A percentile compares a stretch with the other conserved stretches of the same genome.
Conservation (phyloP, 2,797 vertebrate species). For the Microctenopoma steveboyesi region DNA sequence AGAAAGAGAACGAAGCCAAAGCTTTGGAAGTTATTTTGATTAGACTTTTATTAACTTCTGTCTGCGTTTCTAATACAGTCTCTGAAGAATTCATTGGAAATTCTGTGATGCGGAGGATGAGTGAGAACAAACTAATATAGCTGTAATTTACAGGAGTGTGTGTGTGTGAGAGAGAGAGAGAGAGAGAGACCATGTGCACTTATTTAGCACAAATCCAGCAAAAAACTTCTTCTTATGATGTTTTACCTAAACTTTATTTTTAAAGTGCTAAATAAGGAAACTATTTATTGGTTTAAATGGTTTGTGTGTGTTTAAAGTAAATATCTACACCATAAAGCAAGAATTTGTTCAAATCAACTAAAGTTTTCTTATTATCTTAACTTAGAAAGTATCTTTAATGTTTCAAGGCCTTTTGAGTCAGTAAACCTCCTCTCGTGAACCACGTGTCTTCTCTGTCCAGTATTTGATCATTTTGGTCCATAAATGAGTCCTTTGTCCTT, state of each 20-base stretch:
- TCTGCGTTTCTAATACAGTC: constrained; percentile 66
- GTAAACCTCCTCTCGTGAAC: no score
- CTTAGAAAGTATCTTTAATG: no score
- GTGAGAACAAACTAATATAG: constrained; percentile 55
- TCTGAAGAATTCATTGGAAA: constrained; percentile 76
- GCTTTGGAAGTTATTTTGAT: constrained; percentile 85
- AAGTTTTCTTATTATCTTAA: no score
- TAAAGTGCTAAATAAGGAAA: background rate
- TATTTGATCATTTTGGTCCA: no score
- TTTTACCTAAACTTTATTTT: constrained; percentile 11
- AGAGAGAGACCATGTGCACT: background rate
- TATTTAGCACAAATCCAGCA: constrained; percentile 18
- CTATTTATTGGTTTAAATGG: background rate
- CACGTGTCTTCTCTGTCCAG: no score
- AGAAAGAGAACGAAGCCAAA: constrained; percentile 78
- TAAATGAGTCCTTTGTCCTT: no score
- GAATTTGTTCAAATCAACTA: no score
- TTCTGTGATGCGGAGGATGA: constrained; percentile 43
- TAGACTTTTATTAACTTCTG: constrained; percentile 82
- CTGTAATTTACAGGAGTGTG: constrained; percentile 30
- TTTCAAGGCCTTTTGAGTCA: no score
- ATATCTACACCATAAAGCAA: background rate
- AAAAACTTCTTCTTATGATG: background rate
- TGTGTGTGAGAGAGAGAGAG: background rate
- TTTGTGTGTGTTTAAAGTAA: background rate